A percentile compares a stretch with the other conserved stretches of the same genome.
phyloP scores from a whole-genome alignment of 2,113 vertebrate species.

The Oreocharis arfaki region DNA sequence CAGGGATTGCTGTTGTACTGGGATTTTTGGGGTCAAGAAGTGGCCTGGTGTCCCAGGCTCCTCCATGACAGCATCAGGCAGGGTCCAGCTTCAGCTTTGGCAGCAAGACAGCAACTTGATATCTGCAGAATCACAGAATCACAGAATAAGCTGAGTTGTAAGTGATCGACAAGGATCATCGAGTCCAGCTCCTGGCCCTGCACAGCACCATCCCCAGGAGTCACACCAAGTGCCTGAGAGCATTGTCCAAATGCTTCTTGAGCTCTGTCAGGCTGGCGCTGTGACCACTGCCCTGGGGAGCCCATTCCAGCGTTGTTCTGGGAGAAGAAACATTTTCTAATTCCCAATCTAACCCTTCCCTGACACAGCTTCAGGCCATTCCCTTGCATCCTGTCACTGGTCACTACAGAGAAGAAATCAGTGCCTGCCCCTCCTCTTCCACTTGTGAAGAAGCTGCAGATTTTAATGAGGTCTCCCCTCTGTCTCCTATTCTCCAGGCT shows the following conservation, averaged over 20 bases:
- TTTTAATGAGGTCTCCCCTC: not conserved
- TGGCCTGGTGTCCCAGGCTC: not conserved
- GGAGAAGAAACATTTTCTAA: not conserved
- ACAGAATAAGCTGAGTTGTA: not conserved
- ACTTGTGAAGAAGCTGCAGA: not conserved
- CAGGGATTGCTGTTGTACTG: not conserved
- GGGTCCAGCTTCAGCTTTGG: not conserved
- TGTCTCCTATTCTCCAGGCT: not conserved
- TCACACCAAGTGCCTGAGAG: not conserved
- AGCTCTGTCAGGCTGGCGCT: not conserved
- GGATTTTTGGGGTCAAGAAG: not conserved
- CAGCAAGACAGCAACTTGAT: not conserved
- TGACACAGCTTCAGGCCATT: not conserved
- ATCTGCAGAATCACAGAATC: not conserved
- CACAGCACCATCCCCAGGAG: not conserved
- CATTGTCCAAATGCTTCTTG: not conserved
- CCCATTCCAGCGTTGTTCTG: not conserved
- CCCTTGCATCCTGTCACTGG: fast-evolving
- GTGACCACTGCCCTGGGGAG: not conserved
- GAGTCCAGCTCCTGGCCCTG: not conserved
- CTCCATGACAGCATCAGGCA: fast-evolving
- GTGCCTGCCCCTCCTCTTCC: not conserved
- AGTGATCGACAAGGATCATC: not conserved
- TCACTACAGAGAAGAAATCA: not conserved
- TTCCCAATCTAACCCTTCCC: not conserved